These are phyloP conservation scores for Apostichopus leukothele DNA, from an alignment of 53 echinoderm and acorn worm genomes.

Conservation along the genomic window DNA sequence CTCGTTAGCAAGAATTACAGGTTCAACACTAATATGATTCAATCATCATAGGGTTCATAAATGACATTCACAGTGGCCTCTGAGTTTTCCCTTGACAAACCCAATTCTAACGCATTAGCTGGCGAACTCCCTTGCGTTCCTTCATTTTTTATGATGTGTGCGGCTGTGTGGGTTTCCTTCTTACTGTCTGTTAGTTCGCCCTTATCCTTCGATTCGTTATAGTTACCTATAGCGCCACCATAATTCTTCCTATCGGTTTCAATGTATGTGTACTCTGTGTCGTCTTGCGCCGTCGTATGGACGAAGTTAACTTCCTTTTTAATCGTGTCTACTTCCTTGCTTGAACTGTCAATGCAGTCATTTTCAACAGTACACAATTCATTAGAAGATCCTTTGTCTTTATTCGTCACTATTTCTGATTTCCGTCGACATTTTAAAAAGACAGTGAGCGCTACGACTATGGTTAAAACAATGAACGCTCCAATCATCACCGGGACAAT, in stretches of 20 bases:
- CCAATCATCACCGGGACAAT: background rate
- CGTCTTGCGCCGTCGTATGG: background rate
- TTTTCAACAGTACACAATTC: background rate
- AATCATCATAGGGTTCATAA: slow-evolving; percentile 17
- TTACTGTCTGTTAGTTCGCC: background rate
- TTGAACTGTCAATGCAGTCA: background rate
- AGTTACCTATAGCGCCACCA: no score
- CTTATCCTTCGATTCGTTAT: no score
- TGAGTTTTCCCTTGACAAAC: background rate
- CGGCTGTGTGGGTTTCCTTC: background rate
- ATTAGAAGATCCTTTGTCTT: background rate
- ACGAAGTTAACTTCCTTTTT: background rate
- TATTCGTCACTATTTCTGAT: background rate
- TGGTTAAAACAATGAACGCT: background rate
- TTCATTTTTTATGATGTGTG: background rate
- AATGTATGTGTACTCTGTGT: background rate
- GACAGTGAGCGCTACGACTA: background rate
- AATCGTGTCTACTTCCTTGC: background rate
- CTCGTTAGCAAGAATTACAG: background rate
- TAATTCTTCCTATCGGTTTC: background rate
- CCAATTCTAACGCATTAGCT: background rate
- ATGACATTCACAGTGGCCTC: background rate
- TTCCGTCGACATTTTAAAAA: background rate
- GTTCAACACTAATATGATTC: background rate
- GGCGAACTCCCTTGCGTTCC: background rate